Base-by-base conservation (phyloP, 53 echinoderm and acorn worm species). In the Holothuria leucospilota region DNA sequence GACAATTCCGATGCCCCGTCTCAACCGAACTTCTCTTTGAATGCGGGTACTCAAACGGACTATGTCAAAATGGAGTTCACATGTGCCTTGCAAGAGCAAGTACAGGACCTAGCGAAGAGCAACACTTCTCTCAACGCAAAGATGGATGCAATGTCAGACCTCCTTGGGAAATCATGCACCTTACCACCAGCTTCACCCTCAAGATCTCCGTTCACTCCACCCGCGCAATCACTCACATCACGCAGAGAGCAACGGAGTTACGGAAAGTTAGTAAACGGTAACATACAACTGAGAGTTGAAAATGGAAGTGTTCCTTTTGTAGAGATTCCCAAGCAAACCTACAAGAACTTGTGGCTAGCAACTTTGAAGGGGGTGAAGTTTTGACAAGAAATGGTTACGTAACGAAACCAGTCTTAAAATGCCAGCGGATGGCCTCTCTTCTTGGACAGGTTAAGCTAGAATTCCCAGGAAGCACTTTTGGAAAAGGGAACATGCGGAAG, bases 281-380 rank as follows among this genome's bases (percentile, higher is more conserved):
- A 26, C 1, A 24, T 78, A 58, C 6, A 58, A 21, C 23, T 56
- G 6, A 0, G 18, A 2, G 26, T 78, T 0, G 59, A 56, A 5
- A 58, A 41, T 29, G 78, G 78, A 6, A 78, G 78, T 18, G 78
- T 56, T 7, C 78, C 78, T 15, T 27, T 3, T 25, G 21, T 78
- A 6, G 59, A 78, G 21, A 82, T 82, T 2, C 2, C 40, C 0
- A 63, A 82, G 39, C 15, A 29, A 13, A 9, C 16, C 6, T 82
- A 63, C 24, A 29, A 10, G 82, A 82, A 82, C 8, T 62, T 11
- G 18, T 8, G 27, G 62, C 42, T 18, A 20, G 23, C 25, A 82
- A 82, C 65, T 82, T 82, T 40, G 82, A 82, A 12, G 82, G 82
- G 2, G 82, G 82, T 8, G 23, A 65, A 27, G 82, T 82, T 8